Base-by-base conservation (phyloP, 2,113 vertebrate species). In the Anguilla rostrata region DNA sequence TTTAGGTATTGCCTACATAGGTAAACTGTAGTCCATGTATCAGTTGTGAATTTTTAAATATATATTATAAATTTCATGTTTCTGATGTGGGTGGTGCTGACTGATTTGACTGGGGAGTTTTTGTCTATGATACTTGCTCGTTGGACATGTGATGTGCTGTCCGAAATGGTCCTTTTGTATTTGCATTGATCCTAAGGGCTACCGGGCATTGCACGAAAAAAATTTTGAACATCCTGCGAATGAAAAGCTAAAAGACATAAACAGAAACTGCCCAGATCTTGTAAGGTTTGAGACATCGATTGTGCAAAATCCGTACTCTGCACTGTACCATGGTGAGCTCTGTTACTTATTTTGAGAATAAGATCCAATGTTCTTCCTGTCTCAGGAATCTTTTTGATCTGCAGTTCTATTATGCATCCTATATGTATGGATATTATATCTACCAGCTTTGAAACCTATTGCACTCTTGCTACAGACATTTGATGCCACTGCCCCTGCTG, bases 61-160 rank as follows among this genome's bases (percentile, higher is more conserved):
- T 66, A 46, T 78, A 79, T 71, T 83, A 71, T 9, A 86, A n/a
- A 43, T 75, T 82, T 79, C 53, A 78, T 85, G 46, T 78, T 53
- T 85, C 53, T 49, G 39, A 75, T 85, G 63, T 84, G 75, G 71
- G n/a, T 29, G 40, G 29, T 40, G 78, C 71, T 75, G 71, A 75
- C 71, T 12, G 71, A 34, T 75, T 75, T 34, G 71, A 75, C 71
- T 75, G 71, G 71, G 71, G 71, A 29, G 11, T 75, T 75, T 75
- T n/a, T 29, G 71, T 75, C 71, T 75, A 26, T 71, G n/a, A 75
- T 75, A 75, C 71, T 29, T 75, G 71, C 71, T 75, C 34, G 71
- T 75, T 75, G 11, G 9, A 75, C 71, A 75, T 34, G 9, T 34
- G n/a, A 75, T 75, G 71, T 75, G 34, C 11, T 5, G 20, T 75